Evolutionary conservation across 2,888 invertebrate genomes (phyloP).

Genomic region (Cactoblastis cactorum): DNA sequence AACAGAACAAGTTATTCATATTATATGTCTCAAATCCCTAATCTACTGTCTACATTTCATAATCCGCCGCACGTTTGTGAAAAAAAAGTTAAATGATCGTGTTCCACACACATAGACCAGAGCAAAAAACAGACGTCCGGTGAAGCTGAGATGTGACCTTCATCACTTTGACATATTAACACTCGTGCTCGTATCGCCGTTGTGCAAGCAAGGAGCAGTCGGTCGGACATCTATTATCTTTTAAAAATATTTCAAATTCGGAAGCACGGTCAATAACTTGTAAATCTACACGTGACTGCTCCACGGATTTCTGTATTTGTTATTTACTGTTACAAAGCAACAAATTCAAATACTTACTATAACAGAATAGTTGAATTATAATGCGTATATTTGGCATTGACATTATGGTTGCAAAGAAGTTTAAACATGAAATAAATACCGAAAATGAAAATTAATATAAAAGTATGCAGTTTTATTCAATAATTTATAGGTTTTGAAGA

Average conservation of each 20-base stretch:
- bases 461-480: too few species aligned
- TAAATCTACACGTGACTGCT: not conserved
- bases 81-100: conserved; percentile 47
- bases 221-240: conserved; percentile 41
- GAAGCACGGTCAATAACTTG: conserved; percentile 1
- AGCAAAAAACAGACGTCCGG: conserved; percentile 44
- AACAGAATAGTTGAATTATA: too few species aligned
- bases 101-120: conserved; percentile 37
- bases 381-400: too few species aligned
- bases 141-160: conserved; percentile 54
- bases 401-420: too few species aligned
- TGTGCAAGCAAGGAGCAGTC: conserved; percentile 46
- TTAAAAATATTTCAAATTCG: conserved; percentile 13
- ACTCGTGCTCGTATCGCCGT: conserved; percentile 63
- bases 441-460: too few species aligned
- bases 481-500: too few species aligned
- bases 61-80: conserved; percentile 13
- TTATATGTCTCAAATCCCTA: not conserved
- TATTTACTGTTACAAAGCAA: not conserved
- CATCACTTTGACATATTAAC: conserved; percentile 73
- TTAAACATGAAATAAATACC: too few species aligned
- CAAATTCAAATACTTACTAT: not conserved
- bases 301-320: not conserved
- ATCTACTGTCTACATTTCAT: conserved; percentile 14
- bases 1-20: not conserved